phyloP scores from a whole-genome alignment of 2,113 vertebrate species.

The Plotosus lineatus region DNA sequence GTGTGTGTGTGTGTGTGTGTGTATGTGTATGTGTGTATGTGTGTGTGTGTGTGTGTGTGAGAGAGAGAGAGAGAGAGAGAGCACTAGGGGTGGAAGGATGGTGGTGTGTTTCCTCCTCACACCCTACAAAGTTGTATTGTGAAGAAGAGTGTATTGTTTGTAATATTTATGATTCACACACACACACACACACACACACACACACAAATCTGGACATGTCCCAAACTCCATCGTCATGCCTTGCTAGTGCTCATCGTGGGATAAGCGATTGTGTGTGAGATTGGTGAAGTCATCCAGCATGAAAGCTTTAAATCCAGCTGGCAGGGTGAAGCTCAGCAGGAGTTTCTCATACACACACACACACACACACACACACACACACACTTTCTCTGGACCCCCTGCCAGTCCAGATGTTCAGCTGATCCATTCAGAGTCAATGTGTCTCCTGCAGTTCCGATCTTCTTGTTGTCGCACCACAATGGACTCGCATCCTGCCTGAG shows the following conservation, averaged over 20 bases:
- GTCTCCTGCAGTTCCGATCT: slow-evolving; percentile 70
- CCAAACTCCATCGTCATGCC: not conserved
- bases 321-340: slow-evolving; percentile 21
- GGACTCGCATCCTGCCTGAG: slow-evolving; percentile 62
- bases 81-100: not conserved
- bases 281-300: slow-evolving; percentile 7
- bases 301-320: slow-evolving; percentile 39
- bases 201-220: not conserved
- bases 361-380: slow-evolving; percentile 8
- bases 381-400: slow-evolving; percentile 21
- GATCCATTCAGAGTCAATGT: slow-evolving; percentile 68
- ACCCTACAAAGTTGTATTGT: not conserved
- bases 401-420: slow-evolving; percentile 73
- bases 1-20: slow-evolving; percentile 45
- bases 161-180: not conserved
- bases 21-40: slow-evolving; percentile 40
- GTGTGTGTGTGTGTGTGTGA: slow-evolving; percentile 6
- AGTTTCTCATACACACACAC: not conserved
- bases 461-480: slow-evolving; percentile 75
- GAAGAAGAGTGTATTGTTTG: not conserved
- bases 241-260: not conserved
- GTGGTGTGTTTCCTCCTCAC: slow-evolving; percentile 4
- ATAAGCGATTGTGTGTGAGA: not conserved
- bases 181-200: too few species aligned
- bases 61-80: too few species aligned